These are phyloP conservation scores for Cydia strobilella DNA, from an alignment of 1,140 invertebrate genomes.

Conservation along the genomic window DNA sequence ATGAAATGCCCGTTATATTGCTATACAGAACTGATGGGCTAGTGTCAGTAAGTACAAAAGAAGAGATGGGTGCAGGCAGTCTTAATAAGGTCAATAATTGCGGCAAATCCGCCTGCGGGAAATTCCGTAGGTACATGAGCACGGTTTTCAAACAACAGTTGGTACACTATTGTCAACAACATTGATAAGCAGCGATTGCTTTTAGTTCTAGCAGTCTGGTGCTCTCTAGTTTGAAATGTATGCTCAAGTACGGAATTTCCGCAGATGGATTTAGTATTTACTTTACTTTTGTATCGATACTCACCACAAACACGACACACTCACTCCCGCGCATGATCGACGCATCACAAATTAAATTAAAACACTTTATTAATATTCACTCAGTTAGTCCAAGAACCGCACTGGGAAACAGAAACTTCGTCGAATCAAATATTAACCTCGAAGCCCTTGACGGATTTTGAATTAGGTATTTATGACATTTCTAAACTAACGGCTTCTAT, in stretches of 20 bases:
- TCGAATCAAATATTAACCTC: constrained; percentile 19
- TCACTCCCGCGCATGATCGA: constrained; percentile 46
- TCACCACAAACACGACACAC: constrained; percentile 43
- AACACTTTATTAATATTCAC: constrained; percentile 28
- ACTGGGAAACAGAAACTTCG: constrained; percentile 26
- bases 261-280: too few relatives aligned
- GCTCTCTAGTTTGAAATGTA: too few relatives aligned
- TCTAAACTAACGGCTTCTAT: constrained; percentile 15
- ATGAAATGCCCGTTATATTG: too few relatives aligned
- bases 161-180: too few relatives aligned
- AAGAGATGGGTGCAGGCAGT: neutral
- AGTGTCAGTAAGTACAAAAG: neutral
- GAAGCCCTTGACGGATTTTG: constrained; percentile 6
- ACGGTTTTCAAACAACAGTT: too few relatives aligned
- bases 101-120: too few relatives aligned
- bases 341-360: constrained; percentile 44
- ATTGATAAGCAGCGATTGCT: too few relatives aligned
- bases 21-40: too few relatives aligned
- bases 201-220: too few relatives aligned
- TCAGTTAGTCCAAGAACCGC: constrained; percentile 3
- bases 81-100: too few relatives aligned
- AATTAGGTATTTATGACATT: constrained; percentile 31
- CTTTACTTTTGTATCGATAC: neutral
- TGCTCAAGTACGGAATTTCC: too few relatives aligned
- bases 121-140: too few relatives aligned